phyloP scores from a whole-genome alignment of 2,113 vertebrate genomes.

The Podilymbus podiceps region DNA sequence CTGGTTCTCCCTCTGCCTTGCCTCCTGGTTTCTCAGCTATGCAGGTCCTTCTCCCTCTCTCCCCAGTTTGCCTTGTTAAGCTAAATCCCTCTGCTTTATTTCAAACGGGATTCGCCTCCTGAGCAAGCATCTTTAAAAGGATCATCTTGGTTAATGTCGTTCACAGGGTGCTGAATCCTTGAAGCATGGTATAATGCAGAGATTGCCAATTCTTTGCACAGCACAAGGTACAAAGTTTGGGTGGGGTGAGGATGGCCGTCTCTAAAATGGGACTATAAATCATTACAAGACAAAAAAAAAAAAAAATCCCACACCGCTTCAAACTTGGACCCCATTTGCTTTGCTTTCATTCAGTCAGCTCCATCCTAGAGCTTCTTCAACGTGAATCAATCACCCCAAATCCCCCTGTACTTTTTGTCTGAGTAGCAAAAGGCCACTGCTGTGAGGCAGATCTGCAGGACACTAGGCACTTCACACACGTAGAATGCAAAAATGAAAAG shows the following conservation, averaged over 20 bases:
- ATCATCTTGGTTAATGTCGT: not conserved
- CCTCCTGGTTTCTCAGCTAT: not conserved
- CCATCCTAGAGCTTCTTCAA: not conserved
- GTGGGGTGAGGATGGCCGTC: not conserved
- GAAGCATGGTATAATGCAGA: not conserved
- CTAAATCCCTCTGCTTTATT: constrained; percentile 34
- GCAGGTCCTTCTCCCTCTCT: not conserved
- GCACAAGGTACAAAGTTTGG: not conserved
- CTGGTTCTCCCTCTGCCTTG: not conserved
- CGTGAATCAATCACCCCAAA: not conserved
- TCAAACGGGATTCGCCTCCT: constrained; percentile 39
- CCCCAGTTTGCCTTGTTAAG: not conserved
- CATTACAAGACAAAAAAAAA: not conserved
- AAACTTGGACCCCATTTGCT: not conserved
- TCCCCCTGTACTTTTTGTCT: not conserved
- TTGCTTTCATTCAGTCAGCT: not conserved
- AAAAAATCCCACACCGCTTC: not conserved
- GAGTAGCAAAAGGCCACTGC: not conserved
- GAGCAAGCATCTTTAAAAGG: constrained; percentile 19
- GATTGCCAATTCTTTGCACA: not conserved
- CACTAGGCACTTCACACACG: not conserved
- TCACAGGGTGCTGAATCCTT: not conserved
- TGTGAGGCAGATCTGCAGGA: not conserved
- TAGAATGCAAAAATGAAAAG: not conserved
- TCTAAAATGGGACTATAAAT: not conserved